phyloP scores from a whole-genome alignment of 92 coral and sea anemone species.

The Metridium senile region DNA sequence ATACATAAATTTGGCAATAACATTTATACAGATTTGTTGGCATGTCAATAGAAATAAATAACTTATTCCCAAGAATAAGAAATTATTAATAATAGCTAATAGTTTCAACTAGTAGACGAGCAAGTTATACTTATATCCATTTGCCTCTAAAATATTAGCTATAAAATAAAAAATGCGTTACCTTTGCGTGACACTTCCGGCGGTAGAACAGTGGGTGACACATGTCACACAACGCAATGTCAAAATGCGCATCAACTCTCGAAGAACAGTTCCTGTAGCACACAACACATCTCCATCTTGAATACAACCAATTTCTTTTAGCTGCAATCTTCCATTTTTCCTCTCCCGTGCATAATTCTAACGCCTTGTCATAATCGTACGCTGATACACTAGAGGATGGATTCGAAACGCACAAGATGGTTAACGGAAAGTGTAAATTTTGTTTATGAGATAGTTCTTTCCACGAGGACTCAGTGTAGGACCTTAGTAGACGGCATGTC shows the following conservation, averaged over 20 bases:
- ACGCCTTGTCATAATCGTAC: conserved; percentile 89
- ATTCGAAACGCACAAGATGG: conserved; percentile 84
- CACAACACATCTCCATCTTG: conserved; percentile 95
- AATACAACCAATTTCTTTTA: conserved; percentile 85
- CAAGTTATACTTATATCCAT: no score
- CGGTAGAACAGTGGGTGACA: conserved; percentile 97
- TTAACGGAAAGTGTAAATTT: conserved; percentile 66
- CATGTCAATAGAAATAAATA: no score
- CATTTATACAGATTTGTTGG: no score
- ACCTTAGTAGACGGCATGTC: conserved; percentile 75
- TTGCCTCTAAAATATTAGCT: no score
- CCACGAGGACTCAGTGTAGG: conserved; percentile 81
- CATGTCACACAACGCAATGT: conserved; percentile 90
- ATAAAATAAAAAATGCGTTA: no score
- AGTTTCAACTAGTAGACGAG: no score
- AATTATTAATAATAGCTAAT: no score
- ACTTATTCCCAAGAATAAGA: no score
- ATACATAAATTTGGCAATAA: no score
- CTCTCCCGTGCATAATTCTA: conserved; percentile 75
- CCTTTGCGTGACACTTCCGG: conserved; percentile 99
- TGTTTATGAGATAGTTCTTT: conserved; percentile 77
- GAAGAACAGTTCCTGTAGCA: conserved; percentile 93
- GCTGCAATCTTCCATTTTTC: conserved; percentile 85
- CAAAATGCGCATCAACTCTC: conserved; percentile 86
- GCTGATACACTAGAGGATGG: conserved; percentile 63